A percentile compares a stretch with the other conserved stretches of the same genome.
These are phyloP conservation scores for Lycocerus yunnanus DNA, from an alignment of 2,888 invertebrate genomes.

Conservation along the genomic window DNA sequence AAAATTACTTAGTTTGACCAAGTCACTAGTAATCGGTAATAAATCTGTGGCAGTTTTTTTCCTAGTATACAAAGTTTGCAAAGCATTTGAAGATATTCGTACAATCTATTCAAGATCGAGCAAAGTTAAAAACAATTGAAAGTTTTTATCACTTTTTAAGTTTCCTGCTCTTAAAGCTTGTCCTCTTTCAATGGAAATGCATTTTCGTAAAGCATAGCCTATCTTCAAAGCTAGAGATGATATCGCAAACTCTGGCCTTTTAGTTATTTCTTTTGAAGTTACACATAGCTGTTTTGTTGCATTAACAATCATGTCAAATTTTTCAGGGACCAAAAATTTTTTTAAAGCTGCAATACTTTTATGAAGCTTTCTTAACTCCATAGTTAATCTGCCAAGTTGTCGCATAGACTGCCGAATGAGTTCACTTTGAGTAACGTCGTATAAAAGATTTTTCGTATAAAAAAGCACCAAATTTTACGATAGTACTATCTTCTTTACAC, in stretches of 20 bases:
- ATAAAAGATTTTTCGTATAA: conserved; percentile 17
- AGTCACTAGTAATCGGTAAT: conserved; percentile 33
- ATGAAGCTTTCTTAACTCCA: not conserved
- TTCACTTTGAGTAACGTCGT: conserved; percentile 3
- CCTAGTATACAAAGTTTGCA: conserved; percentile 25
- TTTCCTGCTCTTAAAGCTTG: conserved; percentile 11
- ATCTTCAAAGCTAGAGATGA: conserved; percentile 27
- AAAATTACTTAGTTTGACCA: conserved; percentile 30
- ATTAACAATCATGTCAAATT: conserved; percentile 13
- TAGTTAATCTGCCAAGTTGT: conserved; percentile 1
- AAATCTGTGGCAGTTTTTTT: conserved; percentile 29
- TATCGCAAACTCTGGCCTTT: not conserved
- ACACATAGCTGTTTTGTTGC: conserved; percentile 3
- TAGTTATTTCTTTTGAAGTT: not conserved
- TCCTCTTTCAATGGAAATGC: conserved; percentile 20
- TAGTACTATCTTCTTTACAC: not conserved
- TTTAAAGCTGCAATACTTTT: not conserved
- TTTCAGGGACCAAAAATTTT: conserved; percentile 16
- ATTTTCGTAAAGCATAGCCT: conserved; percentile 24
- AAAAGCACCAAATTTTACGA: conserved; percentile 8
- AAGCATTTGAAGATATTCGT: conserved; percentile 31
- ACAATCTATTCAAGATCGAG: conserved; percentile 33
- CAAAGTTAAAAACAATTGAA: conserved; percentile 8
- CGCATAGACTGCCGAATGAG: conserved; percentile 10
- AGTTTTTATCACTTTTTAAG: conserved; percentile 11